Percentiles rank a stretch among this genome's conserved stretches.
These are phyloP conservation scores for Spea multiplicata DNA, from an alignment of 2,113 vertebrate genomes.

Conservation along the genomic window DNA sequence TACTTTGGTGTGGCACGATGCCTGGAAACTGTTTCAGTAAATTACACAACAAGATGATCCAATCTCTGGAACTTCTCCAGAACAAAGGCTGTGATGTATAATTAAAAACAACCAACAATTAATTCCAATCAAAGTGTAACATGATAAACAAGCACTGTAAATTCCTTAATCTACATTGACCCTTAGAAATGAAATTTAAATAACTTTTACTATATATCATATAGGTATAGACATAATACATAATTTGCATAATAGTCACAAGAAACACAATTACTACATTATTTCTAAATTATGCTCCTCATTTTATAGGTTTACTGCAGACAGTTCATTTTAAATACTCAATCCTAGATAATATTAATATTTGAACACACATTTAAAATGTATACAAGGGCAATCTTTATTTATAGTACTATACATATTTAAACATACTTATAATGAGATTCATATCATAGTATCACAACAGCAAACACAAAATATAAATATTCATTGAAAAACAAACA, in stretches of 20 bases:
- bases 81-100: slow-evolving; percentile 69
- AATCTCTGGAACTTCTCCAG: slow-evolving; percentile 69
- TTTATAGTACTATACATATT: slow-evolving; percentile 11
- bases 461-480: slow-evolving; percentile 15
- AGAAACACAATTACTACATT: background rate
- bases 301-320: too few species aligned
- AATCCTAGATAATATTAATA: background rate
- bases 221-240: background rate
- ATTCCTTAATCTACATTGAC: slow-evolving; percentile 58
- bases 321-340: background rate
- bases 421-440: slow-evolving; percentile 6
- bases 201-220: background rate
- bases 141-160: slow-evolving; percentile 58
- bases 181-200: slow-evolving; percentile 22
- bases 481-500: slow-evolving; percentile 6
- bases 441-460: slow-evolving; percentile 4
- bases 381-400: slow-evolving; percentile 5
- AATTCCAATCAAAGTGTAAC: slow-evolving; percentile 65
- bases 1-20: slow-evolving; percentile 63
- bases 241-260: background rate
- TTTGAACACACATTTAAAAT: slow-evolving; percentile 8
- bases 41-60: slow-evolving; percentile 68
- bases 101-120: slow-evolving; percentile 78
- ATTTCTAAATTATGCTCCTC: too few species aligned
- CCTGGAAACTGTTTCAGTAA: slow-evolving; percentile 72